Base-by-base conservation (phyloP, 2,888 invertebrate genomes). In the Eurytoma adleriae region DNA sequence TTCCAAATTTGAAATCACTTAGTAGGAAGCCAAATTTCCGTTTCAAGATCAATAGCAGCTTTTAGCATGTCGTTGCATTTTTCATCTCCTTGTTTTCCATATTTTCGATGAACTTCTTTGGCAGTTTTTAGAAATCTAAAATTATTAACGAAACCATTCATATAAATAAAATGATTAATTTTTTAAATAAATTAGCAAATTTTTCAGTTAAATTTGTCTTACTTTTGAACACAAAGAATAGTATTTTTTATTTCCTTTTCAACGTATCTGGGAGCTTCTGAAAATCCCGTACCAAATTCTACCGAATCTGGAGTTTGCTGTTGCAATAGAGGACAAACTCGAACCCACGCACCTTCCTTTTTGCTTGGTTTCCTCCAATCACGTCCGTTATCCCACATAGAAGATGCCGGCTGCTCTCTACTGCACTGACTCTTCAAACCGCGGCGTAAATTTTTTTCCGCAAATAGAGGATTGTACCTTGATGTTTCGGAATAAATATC, bases 311-410 rank as follows among this genome's bases (percentile, higher is more conserved):
- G 72, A 71, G 80, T 78, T 83, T 84, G 84, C 87, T 87, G 59
- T 87, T 87, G 62, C 84, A 89, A 86, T 76, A 93, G 90, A 0
- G 96, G 96, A 91, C 95, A 96, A 79, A 96, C 93, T 83, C 96
- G 91, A 62, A 95, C 93, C 95, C 96, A 96, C 59, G 95, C 94
- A 0, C 96, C 96, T 81, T 95, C 94, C 18, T 92, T 91, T 0
- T 92, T 91, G 7, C 93, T 92, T 0, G 95, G 93, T 57, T 92
- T 91, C 84, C 92, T 92, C 95, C 95, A 96, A 83, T 95, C 93
- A 77, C 93, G 92, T 2, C 95, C 95, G 84, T 95, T 95, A 56
- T 95, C 95, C 95, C 95, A 95, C 10, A 87, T 82, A 5, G 86
- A 93, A n/a, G 92, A 89, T 1, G 92, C 91, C 1, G 92, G 91